A percentile compares a stretch with the other conserved stretches of the same genome.
Conservation (phyloP, 2,113 vertebrate species). For the Rhabdornis inornatus region DNA sequence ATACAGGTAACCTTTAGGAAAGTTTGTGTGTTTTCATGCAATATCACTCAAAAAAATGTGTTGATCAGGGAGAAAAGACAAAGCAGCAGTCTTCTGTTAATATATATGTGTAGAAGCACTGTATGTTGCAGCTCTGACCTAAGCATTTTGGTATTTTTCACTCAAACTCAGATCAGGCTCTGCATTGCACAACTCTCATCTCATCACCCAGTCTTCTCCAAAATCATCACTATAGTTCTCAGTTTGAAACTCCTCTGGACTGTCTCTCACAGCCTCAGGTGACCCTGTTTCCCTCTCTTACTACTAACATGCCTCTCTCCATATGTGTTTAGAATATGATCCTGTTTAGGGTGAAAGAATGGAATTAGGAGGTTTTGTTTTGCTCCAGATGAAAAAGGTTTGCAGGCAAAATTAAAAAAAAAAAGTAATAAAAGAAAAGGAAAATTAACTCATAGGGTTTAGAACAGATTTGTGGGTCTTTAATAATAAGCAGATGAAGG, state of each 20-base stretch:
- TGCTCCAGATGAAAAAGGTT: conserved; percentile 1
- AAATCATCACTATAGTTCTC: not conserved
- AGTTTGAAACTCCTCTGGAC: conserved; percentile 32
- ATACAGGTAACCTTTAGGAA: not conserved
- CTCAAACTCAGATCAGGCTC: conserved; percentile 3
- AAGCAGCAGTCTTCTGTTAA: not conserved
- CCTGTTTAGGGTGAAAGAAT: not conserved
- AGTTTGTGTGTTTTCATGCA: not conserved
- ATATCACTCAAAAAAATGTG: not conserved
- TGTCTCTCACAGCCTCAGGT: conserved; percentile 16
- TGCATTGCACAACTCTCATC: conserved; percentile 33
- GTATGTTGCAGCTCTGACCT: conserved; percentile 60
- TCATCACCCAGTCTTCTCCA: conserved; percentile 18
- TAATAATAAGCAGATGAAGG: conserved; percentile 50
- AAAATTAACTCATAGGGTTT: not conserved
- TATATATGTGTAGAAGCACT: conserved; percentile 28
- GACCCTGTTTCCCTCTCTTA: conserved; percentile 26
- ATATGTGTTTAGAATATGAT: not conserved
- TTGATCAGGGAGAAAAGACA: not conserved
- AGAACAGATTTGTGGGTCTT: not conserved
- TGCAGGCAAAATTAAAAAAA: not conserved
- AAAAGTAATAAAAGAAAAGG: not conserved
- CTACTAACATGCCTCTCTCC: not conserved
- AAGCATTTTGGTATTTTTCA: conserved; percentile 63
- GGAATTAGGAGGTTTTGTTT: not conserved